Evolutionary conservation across 1,140 invertebrate genomes (phyloP), one percentile per base, ranked within the genome.

Genomic region (Lepidostoma basale): DNA sequence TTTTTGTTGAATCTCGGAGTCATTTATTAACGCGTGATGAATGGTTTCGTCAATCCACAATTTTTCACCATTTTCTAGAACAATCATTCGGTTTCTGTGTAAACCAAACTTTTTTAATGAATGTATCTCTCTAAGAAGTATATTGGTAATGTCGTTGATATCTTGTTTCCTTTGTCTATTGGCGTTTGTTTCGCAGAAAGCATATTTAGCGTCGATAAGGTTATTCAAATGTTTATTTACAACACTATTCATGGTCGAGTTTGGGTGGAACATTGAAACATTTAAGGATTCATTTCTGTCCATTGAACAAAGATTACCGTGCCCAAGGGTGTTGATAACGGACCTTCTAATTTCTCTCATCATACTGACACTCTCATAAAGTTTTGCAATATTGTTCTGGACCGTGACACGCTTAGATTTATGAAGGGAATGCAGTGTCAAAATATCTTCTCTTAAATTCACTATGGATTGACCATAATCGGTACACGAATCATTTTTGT

Each of bases 31-130:
- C 18, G 20, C 5, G 16, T 56, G 16, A 6, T 49, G 60, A 47
- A 63, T 18, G 1, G 30, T 56, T 10, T 65, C 63, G 20, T 39
- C 22, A 18, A 65, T 65, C 47, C 45, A 54, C n/a, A 65, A 1
- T 25, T 56, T 33, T 42, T 54, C 52, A 23, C 63, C 63, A 22
- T 56, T 65, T 4, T 65, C 39, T 4, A 65, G n/a, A 3, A 65
- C 63, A 10, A 65, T 65, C 26, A 40, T 65, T 23, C 63, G 23
- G 18, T 65, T 49, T 39, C 20, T 23, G 4, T 56, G 28, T 30
- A 65, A 56, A 26, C 39, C n/a, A 33, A 54, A 54, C 3, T 14
- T 18, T 12, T 65, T 54, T 0, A 65, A 23, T 8, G n/a, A 56
- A 5, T 65, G 36, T 3, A 65, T 14, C 56, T 65, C 63, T 16